Evolutionary conservation across 2,797 vertebrate genomes (phyloP).

Genomic region (Amblyraja radiata): DNA sequence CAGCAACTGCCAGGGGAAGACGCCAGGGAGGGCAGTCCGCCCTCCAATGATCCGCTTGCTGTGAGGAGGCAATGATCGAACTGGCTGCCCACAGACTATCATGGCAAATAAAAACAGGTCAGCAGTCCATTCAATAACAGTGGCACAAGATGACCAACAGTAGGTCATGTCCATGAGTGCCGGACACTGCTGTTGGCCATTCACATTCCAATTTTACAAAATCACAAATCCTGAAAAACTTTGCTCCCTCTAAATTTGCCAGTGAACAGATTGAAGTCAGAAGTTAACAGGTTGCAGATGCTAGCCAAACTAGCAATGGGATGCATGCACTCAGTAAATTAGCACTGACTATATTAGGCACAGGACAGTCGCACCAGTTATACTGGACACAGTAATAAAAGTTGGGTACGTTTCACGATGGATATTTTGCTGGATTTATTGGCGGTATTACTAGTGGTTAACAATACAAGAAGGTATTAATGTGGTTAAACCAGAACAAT

Average conservation of each 20-base stretch:
- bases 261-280: background rate
- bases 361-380: too few relatives aligned
- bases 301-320: background rate
- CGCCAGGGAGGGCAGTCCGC: constrained; percentile 66
- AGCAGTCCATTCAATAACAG: background rate
- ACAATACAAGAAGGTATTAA: too few relatives aligned
- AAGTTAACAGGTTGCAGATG: background rate
- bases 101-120: constrained; percentile 35
- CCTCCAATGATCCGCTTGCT: constrained; percentile 87
- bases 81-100: constrained; percentile 73
- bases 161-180: background rate
- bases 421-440: too few relatives aligned
- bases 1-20: constrained; percentile 91
- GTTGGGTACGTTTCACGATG: too few relatives aligned
- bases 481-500: too few relatives aligned
- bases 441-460: too few relatives aligned
- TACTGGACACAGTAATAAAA: too few relatives aligned
- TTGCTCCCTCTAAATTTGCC: background rate
- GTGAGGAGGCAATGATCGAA: constrained; percentile 62
- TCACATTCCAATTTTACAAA: background rate
- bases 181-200: background rate
- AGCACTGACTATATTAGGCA: background rate
- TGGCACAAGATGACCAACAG: background rate
- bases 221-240: background rate
- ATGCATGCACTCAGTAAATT: too few relatives aligned